Percentiles rank a stretch among this genome's conserved stretches.
Conservation (phyloP, 1,140 invertebrate species). For the Coptotermes formosanus region DNA sequence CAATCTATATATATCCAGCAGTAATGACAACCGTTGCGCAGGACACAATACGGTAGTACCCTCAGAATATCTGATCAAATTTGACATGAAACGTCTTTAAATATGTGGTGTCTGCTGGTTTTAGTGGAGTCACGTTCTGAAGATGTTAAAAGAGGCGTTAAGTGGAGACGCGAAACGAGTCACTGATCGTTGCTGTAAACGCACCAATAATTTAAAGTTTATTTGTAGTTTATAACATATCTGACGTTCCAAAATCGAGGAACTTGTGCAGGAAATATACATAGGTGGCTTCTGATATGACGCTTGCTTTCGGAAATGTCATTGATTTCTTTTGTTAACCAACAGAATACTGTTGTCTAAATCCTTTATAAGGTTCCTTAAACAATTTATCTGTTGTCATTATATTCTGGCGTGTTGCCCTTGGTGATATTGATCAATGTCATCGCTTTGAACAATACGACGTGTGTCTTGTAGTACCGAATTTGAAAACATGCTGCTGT, state of each 20-base stretch:
- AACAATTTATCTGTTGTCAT: background rate
- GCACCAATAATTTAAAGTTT: background rate
- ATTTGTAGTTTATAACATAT: background rate
- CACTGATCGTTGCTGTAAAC: too few relatives aligned
- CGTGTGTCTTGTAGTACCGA: background rate
- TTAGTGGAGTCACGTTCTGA: too few relatives aligned
- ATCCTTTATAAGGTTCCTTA: background rate
- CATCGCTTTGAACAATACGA: background rate
- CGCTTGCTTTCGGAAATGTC: background rate
- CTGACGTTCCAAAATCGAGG: background rate
- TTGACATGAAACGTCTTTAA: background rate
- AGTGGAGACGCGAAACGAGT: too few relatives aligned
- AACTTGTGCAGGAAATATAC: background rate
- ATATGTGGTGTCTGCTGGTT: background rate
- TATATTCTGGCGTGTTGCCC: background rate
- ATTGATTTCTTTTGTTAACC: background rate
- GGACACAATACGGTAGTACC: background rate
- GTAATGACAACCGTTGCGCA: background rate
- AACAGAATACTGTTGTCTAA: background rate
- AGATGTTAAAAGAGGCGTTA: too few relatives aligned
- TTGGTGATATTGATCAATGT: background rate
- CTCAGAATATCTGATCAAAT: background rate
- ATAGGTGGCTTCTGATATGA: background rate
- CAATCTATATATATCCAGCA: background rate
- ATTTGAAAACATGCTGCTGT: constrained; percentile 37